These are phyloP conservation scores for Platycheirus rosarum DNA, from an alignment of 2,888 invertebrate species.

Conservation along the genomic window DNA sequence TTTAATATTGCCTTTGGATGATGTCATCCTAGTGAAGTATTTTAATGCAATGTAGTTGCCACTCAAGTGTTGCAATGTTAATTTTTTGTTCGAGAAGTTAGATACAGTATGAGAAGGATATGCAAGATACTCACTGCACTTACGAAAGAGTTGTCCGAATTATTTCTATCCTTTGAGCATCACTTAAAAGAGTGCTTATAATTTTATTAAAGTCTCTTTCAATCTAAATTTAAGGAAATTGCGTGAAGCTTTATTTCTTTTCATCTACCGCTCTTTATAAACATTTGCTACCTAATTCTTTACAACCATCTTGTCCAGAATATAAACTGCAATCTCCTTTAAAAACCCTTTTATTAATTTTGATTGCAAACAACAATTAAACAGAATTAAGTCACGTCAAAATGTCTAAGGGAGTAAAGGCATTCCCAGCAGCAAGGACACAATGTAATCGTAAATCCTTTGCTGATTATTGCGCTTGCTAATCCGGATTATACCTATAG, in stretches of 20 bases:
- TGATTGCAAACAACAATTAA: constrained; percentile 67
- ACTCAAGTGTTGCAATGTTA: too few relatives aligned
- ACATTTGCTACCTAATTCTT: too few relatives aligned
- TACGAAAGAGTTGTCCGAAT: too few relatives aligned
- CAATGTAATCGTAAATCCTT: constrained; percentile 68
- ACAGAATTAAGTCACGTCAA: constrained; percentile 69
- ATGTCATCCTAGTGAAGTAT: neutral
- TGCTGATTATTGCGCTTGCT: constrained; percentile 72
- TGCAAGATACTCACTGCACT: too few relatives aligned
- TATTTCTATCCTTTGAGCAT: too few relatives aligned
- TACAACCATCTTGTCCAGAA: too few relatives aligned
- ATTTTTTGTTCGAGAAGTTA: too few relatives aligned
- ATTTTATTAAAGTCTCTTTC: too few relatives aligned
- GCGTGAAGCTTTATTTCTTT: neutral
- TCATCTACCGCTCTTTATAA: neutral
- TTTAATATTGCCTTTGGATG: neutral
- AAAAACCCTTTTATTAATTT: constrained; percentile 18
- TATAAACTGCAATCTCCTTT: neutral
- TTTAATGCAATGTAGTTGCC: neutral
- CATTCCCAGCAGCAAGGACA: constrained; percentile 37
- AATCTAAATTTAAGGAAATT: neutral
- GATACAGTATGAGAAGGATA: too few relatives aligned
- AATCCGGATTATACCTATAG: constrained; percentile 73
- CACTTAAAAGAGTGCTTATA: too few relatives aligned
- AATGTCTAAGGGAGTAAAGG: constrained; percentile 48